Conservation (phyloP, 2,888 invertebrate genomes). For the Parnassius glacialis region DNA sequence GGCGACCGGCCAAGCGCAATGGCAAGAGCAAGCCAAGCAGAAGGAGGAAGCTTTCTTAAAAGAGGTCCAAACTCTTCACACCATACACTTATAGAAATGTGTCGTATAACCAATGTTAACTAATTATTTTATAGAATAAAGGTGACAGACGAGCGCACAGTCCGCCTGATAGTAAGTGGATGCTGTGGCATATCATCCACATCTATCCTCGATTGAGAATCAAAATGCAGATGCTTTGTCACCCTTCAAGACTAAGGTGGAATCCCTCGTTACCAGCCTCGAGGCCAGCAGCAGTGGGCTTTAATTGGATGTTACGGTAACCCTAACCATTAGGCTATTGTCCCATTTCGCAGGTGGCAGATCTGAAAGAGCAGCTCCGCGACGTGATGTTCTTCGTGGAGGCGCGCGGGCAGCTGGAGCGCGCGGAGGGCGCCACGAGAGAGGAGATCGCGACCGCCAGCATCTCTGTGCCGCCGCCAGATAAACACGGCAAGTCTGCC, state of each 20-base stretch:
- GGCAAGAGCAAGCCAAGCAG: conserved; percentile 55
- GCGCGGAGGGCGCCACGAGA: conserved; percentile 38
- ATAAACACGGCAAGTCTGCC: not conserved
- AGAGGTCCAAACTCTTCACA: conserved; percentile 43
- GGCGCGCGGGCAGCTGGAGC: conserved; percentile 80
- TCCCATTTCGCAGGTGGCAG: conserved; percentile 83
- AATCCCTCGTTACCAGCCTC: too few species aligned
- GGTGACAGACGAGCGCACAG: too few species aligned
- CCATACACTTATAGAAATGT: not conserved
- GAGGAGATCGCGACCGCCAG: conserved; percentile 53
- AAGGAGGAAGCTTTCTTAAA: conserved; percentile 46
- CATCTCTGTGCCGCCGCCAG: conserved; percentile 42
- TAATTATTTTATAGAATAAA: too few species aligned
- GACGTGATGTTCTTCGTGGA: conserved; percentile 99
- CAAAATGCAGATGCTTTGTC: too few species aligned
- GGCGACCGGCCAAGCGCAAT: conserved; percentile 59
- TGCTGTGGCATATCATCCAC: too few species aligned
- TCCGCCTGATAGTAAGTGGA: too few species aligned
- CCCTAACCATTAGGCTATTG: too few species aligned
- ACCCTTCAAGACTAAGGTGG: too few species aligned
- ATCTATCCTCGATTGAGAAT: too few species aligned
- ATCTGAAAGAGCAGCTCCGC: conserved; percentile 94
- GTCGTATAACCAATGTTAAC: not conserved
- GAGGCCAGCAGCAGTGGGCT: too few species aligned
- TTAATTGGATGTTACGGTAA: too few species aligned